Evolutionary conservation across 2,888 invertebrate species (phyloP).

Genomic region (Lymantria dispar): DNA sequence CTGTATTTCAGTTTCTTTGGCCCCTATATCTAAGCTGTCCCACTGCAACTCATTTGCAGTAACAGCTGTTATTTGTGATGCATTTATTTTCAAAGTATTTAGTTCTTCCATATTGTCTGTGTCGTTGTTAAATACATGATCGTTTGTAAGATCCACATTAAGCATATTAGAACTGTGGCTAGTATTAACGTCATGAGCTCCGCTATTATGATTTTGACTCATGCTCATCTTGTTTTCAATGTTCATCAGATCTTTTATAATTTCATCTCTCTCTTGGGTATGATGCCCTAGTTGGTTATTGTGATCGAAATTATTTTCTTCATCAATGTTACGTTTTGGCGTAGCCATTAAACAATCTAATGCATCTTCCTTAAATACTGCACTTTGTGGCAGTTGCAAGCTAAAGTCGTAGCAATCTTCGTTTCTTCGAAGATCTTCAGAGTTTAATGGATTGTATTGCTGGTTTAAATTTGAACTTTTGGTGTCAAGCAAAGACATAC

Average conservation of each 20-base stretch:
- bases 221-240: slow-evolving; percentile 66
- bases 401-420: slow-evolving; percentile 73
- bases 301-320: slow-evolving; percentile 45
- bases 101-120: slow-evolving; percentile 27
- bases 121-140: slow-evolving; percentile 32
- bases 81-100: slow-evolving; percentile 17
- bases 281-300: slow-evolving; percentile 48
- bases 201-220: slow-evolving; percentile 37
- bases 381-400: slow-evolving; percentile 58
- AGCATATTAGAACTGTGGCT: slow-evolving; percentile 35
- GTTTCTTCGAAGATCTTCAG: slow-evolving; percentile 63
- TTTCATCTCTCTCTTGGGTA: slow-evolving; percentile 64
- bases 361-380: slow-evolving; percentile 66
- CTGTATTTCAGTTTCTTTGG: slow-evolving; percentile 28
- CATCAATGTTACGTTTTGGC: slow-evolving; percentile 57
- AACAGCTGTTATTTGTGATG: slow-evolving; percentile 35
- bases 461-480: slow-evolving; percentile 63
- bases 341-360: slow-evolving; percentile 69
- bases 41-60: slow-evolving; percentile 38
- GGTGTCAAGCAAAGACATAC: slow-evolving; percentile 64
- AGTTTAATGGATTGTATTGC: slow-evolving; percentile 56
- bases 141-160: slow-evolving; percentile 23
- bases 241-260: slow-evolving; percentile 73
- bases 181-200: slow-evolving; percentile 29
- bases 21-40: slow-evolving; percentile 44